phyloP scores from a whole-genome alignment of 2,113 vertebrate species.

The Carassius auratus region DNA sequence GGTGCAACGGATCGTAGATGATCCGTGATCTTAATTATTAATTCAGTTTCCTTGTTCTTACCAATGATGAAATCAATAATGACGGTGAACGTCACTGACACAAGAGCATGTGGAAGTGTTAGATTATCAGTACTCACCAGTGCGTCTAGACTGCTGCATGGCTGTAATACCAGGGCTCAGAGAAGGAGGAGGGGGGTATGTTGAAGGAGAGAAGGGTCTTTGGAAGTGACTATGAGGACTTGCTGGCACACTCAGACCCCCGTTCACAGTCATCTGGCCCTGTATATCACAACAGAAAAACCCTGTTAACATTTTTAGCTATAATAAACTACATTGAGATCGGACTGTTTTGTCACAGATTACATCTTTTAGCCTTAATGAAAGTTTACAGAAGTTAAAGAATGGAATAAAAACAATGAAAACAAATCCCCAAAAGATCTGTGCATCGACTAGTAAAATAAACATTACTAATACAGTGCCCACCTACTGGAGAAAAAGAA shows the following conservation, averaged over 20 bases:
- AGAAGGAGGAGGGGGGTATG: slow-evolving; percentile 77
- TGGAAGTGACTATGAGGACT: slow-evolving; percentile 83
- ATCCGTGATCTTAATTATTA: no score
- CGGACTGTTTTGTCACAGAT: neutral
- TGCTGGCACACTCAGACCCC: slow-evolving; percentile 76
- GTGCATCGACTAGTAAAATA: neutral
- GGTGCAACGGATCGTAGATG: no score
- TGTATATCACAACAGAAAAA: slow-evolving; percentile 59
- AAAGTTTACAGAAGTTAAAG: neutral
- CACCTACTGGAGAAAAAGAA: neutral
- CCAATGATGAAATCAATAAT: neutral
- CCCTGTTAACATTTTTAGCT: neutral
- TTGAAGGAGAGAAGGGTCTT: slow-evolving; percentile 83
- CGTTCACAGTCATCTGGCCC: slow-evolving; percentile 85
- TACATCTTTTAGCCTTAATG: neutral
- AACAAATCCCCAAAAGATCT: neutral
- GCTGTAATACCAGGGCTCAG: slow-evolving; percentile 78
- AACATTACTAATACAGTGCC: neutral
- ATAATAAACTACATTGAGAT: neutral
- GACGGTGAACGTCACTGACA: neutral
- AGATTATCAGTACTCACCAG: slow-evolving; percentile 74
- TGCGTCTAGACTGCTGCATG: slow-evolving; percentile 79
- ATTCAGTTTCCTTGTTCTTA: no score
- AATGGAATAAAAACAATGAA: neutral
- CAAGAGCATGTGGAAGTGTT: neutral